Conservation (phyloP, 2,113 vertebrate genomes). For the Sminthopsis crassicaudata region DNA sequence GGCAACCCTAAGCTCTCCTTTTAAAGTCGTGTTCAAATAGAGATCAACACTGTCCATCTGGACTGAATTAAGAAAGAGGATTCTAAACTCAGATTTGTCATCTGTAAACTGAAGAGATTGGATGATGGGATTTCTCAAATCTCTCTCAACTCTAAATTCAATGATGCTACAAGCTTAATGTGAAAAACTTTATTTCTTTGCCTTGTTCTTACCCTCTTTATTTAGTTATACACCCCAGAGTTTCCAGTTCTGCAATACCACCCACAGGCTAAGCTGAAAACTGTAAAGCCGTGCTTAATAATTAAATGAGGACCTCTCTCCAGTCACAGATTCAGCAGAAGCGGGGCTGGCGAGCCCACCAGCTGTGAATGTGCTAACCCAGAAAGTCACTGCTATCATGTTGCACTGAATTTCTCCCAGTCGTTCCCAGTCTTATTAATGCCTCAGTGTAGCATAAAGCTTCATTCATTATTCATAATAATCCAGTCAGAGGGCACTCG, state of each 20-base stretch:
- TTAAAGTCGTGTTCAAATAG: not conserved
- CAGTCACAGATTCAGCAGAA: constrained; percentile 39
- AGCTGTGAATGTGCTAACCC: constrained; percentile 77
- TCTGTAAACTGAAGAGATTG: not conserved
- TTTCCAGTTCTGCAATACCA: constrained; percentile 59
- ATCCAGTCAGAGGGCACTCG: constrained; percentile 93
- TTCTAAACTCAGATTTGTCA: not conserved
- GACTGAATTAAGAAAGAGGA: not conserved
- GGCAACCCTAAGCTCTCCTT: not conserved
- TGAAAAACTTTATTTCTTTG: not conserved
- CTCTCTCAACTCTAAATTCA: not conserved
- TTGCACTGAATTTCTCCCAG: constrained; percentile 83
- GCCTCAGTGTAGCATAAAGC: constrained; percentile 90
- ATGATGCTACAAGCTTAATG: not conserved
- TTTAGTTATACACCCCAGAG: not conserved
- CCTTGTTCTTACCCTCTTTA: not conserved
- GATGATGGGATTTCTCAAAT: not conserved
- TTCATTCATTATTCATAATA: constrained; percentile 99
- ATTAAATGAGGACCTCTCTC: constrained; percentile 73
- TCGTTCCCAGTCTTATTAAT: constrained; percentile 94
- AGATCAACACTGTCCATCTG: not conserved
- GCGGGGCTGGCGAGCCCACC: constrained; percentile 75
- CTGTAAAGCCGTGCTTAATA: constrained; percentile 59
- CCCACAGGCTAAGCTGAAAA: constrained; percentile 71
- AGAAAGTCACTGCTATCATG: constrained; percentile 84